These are phyloP conservation scores for Electrona antarctica DNA, from an alignment of 2,113 vertebrate genomes.

Conservation along the genomic window DNA sequence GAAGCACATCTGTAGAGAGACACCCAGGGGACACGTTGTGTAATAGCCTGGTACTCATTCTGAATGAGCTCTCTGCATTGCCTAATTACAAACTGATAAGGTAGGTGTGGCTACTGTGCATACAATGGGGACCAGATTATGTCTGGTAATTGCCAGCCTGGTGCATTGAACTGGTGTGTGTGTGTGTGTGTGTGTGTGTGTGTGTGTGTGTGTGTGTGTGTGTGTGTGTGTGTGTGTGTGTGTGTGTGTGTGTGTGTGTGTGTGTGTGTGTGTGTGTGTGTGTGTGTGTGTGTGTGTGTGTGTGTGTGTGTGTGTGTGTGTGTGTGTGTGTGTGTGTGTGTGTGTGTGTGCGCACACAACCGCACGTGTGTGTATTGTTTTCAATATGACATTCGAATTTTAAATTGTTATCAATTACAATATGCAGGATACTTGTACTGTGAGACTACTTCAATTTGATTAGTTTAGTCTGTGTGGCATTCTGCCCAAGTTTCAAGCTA, in stretches of 20 bases:
- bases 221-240: no score
- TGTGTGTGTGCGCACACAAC: background rate
- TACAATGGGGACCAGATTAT: background rate
- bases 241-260: no score
- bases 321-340: background rate
- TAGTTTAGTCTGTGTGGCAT: background rate
- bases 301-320: background rate
- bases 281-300: background rate
- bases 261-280: background rate
- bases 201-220: no score
- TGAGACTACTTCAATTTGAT: no score
- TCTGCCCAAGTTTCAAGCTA: no score
- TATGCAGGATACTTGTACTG: no score
- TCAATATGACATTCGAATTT: no score
- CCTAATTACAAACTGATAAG: constrained; percentile 6
- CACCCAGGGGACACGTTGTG: background rate
- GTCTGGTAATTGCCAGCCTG: no score
- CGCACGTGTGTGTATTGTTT: no score
- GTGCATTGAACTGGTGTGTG: no score
- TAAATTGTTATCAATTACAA: no score
- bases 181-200: no score
- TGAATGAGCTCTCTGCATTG: constrained; percentile 12
- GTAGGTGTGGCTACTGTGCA: background rate
- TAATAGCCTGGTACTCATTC: background rate
- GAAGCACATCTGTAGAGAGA: background rate